Percentiles rank a stretch among this genome's conserved stretches.
Evolutionary conservation across 2,113 vertebrate genomes (phyloP).

Genomic region (Xenopus tropicalis): UCB_Xtro_10.0 CM004451.2:59688001-59688500

Average conservation of each 20-base stretch:
- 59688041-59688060: too few relatives aligned
- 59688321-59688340: slow-evolving; percentile 18
- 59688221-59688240: neutral
- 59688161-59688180: too few relatives aligned
- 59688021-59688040: too few relatives aligned
- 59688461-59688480: neutral
- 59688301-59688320: slow-evolving; percentile 22
- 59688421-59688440: neutral
- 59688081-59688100: too few relatives aligned
- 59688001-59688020: too few relatives aligned
- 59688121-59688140: too few relatives aligned
- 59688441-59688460: neutral
- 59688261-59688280: neutral
- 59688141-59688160: too few relatives aligned
- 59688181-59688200: neutral
- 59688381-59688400: slow-evolving; percentile 7
- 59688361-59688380: slow-evolving; percentile 13
- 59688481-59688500: neutral
- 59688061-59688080: too few relatives aligned
- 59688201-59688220: neutral
- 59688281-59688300: neutral
- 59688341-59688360: slow-evolving; percentile 4
- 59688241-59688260: neutral
- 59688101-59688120: too few relatives aligned
- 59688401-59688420: neutral